phyloP scores from a whole-genome alignment of 2,888 invertebrate genomes.

The Plusia festucae region DNA sequence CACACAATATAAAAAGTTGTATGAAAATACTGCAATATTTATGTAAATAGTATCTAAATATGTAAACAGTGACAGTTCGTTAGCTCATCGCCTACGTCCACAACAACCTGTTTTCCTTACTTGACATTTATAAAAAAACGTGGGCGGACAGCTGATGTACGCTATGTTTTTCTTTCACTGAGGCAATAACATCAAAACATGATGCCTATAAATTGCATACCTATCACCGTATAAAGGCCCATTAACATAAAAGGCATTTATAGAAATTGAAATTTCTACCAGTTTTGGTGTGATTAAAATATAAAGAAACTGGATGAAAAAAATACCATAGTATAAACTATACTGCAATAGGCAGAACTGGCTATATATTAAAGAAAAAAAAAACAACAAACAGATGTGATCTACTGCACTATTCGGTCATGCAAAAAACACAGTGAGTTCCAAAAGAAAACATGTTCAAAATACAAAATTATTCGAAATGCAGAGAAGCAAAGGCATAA shows the following conservation, averaged over 20 bases:
- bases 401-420: too few relatives aligned
- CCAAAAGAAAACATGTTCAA: too few relatives aligned
- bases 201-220: background rate
- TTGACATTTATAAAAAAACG: conserved; percentile 42
- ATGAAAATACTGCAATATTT: conserved; percentile 8
- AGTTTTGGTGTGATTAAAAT: too few relatives aligned
- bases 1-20: background rate
- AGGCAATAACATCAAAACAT: conserved; percentile 27
- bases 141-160: conserved; percentile 41
- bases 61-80: conserved; percentile 26
- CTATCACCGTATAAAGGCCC: background rate
- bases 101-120: conserved; percentile 40
- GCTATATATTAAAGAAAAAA: too few relatives aligned
- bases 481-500: background rate
- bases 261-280: background rate
- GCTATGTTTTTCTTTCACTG: conserved; percentile 42
- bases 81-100: conserved; percentile 26
- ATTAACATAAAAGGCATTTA: background rate
- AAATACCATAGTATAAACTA: too few relatives aligned
- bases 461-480: background rate
- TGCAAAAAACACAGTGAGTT: too few relatives aligned
- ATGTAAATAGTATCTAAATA: conserved; percentile 8
- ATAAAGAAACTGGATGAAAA: too few relatives aligned
- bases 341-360: too few relatives aligned
- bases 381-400: too few relatives aligned